Percentiles rank a stretch among this genome's conserved stretches.
Evolutionary conservation across 1,140 invertebrate species (phyloP).

Genomic region (Bombus pascuorum): DNA sequence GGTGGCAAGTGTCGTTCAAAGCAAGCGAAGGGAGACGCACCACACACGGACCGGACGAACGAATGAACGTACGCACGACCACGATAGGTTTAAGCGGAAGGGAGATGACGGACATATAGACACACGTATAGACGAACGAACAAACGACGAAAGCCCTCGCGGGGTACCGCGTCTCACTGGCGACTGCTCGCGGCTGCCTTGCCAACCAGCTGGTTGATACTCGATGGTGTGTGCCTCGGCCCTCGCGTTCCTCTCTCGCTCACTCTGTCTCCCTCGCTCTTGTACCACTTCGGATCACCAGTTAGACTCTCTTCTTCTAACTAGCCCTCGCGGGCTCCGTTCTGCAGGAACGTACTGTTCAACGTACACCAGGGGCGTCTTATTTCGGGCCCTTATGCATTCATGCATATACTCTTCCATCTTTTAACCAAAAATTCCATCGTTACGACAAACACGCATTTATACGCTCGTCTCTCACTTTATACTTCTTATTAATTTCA

Average conservation of each 20-base stretch:
- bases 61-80: slow-evolving; percentile 52
- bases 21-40: slow-evolving; percentile 58
- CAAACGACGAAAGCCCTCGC: slow-evolving; percentile 72
- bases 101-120: slow-evolving; percentile 54
- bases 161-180: slow-evolving; percentile 80
- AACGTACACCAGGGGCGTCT: slow-evolving; percentile 34
- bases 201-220: slow-evolving; percentile 78
- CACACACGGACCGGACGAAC: slow-evolving; percentile 50
- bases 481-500: background rate
- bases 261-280: slow-evolving; percentile 49
- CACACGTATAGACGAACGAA: slow-evolving; percentile 57
- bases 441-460: background rate
- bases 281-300: slow-evolving; percentile 35
- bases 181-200: slow-evolving; percentile 76
- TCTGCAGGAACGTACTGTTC: slow-evolving; percentile 46
- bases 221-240: slow-evolving; percentile 64
- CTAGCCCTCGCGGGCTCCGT: slow-evolving; percentile 52
- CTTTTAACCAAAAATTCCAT: background rate
- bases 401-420: background rate
- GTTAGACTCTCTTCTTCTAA: slow-evolving; percentile 41
- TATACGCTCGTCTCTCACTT: background rate
- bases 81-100: slow-evolving; percentile 46
- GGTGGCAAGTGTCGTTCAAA: slow-evolving; percentile 48
- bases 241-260: slow-evolving; percentile 72
- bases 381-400: slow-evolving; percentile 19